Conservation (phyloP, 2,113 vertebrate genomes). For the Potamarius usumacintae region DNA sequence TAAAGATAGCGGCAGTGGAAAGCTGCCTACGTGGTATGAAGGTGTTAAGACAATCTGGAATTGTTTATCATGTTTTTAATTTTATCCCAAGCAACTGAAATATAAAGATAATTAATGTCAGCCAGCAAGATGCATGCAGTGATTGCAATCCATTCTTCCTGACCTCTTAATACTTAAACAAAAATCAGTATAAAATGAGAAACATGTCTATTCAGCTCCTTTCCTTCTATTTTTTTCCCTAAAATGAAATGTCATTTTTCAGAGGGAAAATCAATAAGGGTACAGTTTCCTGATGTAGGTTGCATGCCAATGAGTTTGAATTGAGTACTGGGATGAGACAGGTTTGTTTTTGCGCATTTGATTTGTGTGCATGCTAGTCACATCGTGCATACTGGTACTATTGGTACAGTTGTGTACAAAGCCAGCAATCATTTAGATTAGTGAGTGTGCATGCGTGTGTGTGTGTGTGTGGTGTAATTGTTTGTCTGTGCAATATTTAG, state of each 20-base stretch:
- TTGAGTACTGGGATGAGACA: background rate
- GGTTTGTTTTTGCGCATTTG: background rate
- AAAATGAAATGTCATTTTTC: background rate
- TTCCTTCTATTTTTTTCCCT: background rate
- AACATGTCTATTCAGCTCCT: background rate
- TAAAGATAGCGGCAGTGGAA: background rate
- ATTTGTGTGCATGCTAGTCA: background rate
- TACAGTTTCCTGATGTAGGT: background rate
- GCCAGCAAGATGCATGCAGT: background rate
- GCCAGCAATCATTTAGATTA: background rate
- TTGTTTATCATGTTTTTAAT: background rate
- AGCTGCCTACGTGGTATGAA: background rate
- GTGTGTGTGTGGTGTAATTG: background rate
- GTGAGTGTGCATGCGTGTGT: background rate
- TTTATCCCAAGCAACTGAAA: background rate
- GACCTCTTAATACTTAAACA: background rate
- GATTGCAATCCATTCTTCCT: background rate
- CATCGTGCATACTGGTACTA: background rate
- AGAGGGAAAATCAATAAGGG: background rate
- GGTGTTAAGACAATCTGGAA: background rate
- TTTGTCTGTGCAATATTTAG: constrained; percentile 12
- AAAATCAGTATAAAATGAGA: background rate
- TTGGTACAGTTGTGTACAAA: background rate
- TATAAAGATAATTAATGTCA: background rate
- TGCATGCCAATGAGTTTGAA: background rate